Conservation (phyloP, 2,888 invertebrate genomes). For the Napeogenes inachia region DNA sequence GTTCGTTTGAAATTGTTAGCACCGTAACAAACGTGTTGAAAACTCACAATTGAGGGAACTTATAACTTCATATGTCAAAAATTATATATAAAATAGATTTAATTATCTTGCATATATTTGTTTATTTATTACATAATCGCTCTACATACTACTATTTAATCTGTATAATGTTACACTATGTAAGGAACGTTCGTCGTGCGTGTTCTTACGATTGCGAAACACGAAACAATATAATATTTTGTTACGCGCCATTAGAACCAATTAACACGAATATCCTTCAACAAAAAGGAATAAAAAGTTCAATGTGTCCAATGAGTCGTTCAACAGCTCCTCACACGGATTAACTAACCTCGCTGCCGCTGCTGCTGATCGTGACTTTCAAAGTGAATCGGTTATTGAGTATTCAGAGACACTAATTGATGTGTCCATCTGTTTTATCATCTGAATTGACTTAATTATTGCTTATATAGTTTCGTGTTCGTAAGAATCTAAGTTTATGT, state of each 20-base stretch:
- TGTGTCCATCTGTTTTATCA: too few relatives aligned
- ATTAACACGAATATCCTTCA: constrained; percentile 1
- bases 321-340: too few relatives aligned
- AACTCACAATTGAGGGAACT: neutral
- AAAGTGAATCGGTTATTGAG: too few relatives aligned
- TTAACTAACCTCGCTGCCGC: too few relatives aligned
- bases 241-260: constrained; percentile 1
- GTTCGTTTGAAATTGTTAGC: neutral
- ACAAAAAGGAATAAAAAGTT: neutral
- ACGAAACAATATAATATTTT: neutral
- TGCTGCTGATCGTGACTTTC: too few relatives aligned
- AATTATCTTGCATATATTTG: too few relatives aligned
- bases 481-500: too few relatives aligned
- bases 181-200: neutral
- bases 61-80: neutral
- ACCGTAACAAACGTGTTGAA: neutral
- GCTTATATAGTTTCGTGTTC: too few relatives aligned
- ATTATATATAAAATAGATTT: too few relatives aligned
- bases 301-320: neutral
- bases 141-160: neutral
- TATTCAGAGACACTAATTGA: too few relatives aligned
- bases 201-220: constrained; percentile 2
- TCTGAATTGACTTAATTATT: too few relatives aligned
- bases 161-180: neutral
- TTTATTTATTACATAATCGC: neutral